These are phyloP conservation scores for Tiliacea citrago DNA, from an alignment of 2,888 invertebrate genomes.

Conservation along the genomic window DNA sequence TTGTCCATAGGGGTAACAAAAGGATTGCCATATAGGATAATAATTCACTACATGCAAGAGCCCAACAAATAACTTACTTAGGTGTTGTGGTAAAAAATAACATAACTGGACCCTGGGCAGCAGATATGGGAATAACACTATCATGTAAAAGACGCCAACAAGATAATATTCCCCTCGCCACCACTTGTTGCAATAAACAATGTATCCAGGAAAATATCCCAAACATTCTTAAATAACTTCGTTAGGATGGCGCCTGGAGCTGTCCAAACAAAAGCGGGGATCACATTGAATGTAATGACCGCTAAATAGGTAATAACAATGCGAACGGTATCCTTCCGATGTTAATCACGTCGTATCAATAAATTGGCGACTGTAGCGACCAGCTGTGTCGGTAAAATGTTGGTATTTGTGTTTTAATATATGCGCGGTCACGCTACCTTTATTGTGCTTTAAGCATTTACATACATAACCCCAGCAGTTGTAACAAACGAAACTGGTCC, in stretches of 20 bases:
- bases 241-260: constrained; percentile 11
- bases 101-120: constrained; percentile 7
- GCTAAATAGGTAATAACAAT: constrained; percentile 66
- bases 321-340: constrained; percentile 65
- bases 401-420: constrained; percentile 73
- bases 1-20: neutral
- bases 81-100: neutral
- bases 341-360: constrained; percentile 77
- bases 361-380: constrained; percentile 75
- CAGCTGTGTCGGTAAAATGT: constrained; percentile 75
- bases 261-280: constrained; percentile 39
- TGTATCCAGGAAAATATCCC: constrained; percentile 35
- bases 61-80: neutral
- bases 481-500: constrained; percentile 52
- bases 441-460: constrained; percentile 76
- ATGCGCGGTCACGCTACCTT: constrained; percentile 81
- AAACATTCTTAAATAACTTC: constrained; percentile 35
- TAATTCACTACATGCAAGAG: neutral
- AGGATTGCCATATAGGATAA: neutral
- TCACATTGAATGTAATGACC: constrained; percentile 65
- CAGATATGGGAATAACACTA: constrained; percentile 5
- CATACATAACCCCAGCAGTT: constrained; percentile 51
- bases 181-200: constrained; percentile 31
- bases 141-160: constrained; percentile 3
- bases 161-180: constrained; percentile 13